Evolutionary conservation across 2,888 invertebrate species (phyloP).

Genomic region (Dynastes grantii): DNA sequence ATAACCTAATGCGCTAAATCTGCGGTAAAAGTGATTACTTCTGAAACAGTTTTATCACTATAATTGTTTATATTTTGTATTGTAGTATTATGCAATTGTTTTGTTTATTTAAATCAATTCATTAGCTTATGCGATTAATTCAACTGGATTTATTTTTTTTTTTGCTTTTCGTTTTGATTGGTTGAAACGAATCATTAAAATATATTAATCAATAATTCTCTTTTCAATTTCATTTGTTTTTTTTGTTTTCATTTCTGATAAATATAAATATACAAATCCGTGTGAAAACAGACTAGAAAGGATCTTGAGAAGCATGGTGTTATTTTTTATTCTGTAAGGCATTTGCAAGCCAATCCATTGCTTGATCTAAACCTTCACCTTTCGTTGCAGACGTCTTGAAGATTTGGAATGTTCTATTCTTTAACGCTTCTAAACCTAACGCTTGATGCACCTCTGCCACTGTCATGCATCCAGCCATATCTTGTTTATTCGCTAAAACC

Average conservation of each 20-base stretch:
- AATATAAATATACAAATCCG: conserved; percentile 52
- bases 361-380: conserved; percentile 98
- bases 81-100: conserved; percentile 5
- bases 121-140: conserved; percentile 26
- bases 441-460: conserved; percentile 98
- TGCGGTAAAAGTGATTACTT: conserved; percentile 10
- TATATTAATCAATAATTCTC: conserved; percentile 4
- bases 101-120: neutral
- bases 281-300: conserved; percentile 57
- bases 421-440: conserved; percentile 93
- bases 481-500: conserved; percentile 99
- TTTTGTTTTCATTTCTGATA: conserved; percentile 40
- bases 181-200: conserved; percentile 24
- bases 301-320: conserved; percentile 61
- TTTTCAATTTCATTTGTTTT: conserved; percentile 10
- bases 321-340: conserved; percentile 92
- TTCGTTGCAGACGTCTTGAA: conserved; percentile 99
- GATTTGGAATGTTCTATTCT: conserved; percentile 98
- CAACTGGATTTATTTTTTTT: neutral
- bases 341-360: conserved; percentile 99
- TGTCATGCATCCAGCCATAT: conserved; percentile 97
- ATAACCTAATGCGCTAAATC: conserved; percentile 26
- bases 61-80: conserved; percentile 6
- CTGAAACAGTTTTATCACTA: neutral
- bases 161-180: conserved; percentile 6